These are phyloP conservation scores for Chiridota heheva DNA, from an alignment of 35 echinoderm and acorn worm species.

Conservation along the genomic window DNA sequence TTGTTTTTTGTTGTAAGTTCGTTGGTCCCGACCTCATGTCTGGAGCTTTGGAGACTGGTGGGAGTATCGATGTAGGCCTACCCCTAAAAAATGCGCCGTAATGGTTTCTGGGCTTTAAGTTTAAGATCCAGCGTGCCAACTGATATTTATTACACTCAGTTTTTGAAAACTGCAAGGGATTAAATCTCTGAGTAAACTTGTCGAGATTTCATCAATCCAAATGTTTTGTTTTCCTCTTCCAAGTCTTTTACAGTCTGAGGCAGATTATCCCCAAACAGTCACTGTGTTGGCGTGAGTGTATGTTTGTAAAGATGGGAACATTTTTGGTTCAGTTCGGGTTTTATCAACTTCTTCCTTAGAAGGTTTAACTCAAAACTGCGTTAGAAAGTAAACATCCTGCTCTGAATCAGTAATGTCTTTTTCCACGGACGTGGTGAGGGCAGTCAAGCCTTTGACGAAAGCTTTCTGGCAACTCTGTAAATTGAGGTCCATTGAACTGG, in stretches of 20 bases:
- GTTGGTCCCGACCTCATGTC: not conserved
- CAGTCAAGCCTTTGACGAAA: slow-evolving; percentile 41
- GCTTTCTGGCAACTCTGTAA: slow-evolving; percentile 50
- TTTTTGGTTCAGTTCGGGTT: slow-evolving; percentile 30
- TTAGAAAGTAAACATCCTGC: slow-evolving; percentile 33
- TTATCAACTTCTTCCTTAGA: slow-evolving; percentile 39
- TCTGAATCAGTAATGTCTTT: slow-evolving; percentile 8
- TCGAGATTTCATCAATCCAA: not conserved
- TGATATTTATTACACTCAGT: not conserved
- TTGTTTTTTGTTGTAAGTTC: too few relatives aligned
- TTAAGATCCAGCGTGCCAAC: not conserved
- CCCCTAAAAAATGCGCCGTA: not conserved
- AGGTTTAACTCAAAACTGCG: not conserved
- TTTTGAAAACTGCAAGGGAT: not conserved
- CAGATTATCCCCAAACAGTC: slow-evolving; percentile 49
- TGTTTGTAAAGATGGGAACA: slow-evolving; percentile 39
- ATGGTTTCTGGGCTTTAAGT: not conserved
- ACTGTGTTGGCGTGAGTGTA: slow-evolving; percentile 21
- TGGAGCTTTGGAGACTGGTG: not conserved
- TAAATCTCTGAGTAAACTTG: not conserved
- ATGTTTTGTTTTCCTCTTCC: slow-evolving; percentile 43
- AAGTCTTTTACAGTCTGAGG: slow-evolving; percentile 56
- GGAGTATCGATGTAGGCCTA: not conserved
- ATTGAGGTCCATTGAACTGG: slow-evolving; percentile 29
- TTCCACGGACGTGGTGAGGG: not conserved